Base-by-base conservation (phyloP, 2,888 invertebrate species). In the Polylopha cassiicola region DNA sequence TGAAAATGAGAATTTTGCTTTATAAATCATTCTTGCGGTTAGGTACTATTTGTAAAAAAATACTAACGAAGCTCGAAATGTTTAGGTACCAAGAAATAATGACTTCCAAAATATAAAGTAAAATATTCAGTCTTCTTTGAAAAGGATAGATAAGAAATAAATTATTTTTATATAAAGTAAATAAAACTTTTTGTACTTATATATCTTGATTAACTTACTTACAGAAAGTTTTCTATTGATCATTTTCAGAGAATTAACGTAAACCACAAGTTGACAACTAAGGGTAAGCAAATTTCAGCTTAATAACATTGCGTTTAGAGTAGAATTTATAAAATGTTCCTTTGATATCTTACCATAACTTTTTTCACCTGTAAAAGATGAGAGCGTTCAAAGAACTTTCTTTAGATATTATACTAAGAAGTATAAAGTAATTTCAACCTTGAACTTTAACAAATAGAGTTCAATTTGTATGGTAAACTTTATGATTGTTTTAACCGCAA, bases 371-470 rank as follows among this genome's bases (percentile, higher is more conserved):
- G 37, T 49, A 44, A 44, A 49, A 58, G 58, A 65, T 60, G 54
- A 57, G 52, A 52, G 42, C 50, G 44, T 52, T 48, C 42, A 52
- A 58, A 60, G 58, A 62, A 62, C 58, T 65, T 48, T 51, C 53
- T 53, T 29, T 47, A 51, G 48, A 59, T 53, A 60, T 58, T 55
- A 47, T 48, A 39, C 48, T 41, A 37, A 10, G 10, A 18, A 5
- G 10, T 7, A 41, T 46, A 24, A 24, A 46, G 32, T 53, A 46
- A 47, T 51, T 49, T 23, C 24, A 44, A 53, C 48, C 48, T 17
- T 29, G 27, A 15, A 16, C 15, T 4, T 5, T 7, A 20, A 3
- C 3, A 8, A 2, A 20, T 20, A 28, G 10, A n/a, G n/a, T n/a
- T n/a, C n/a, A n/a, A n/a, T n/a, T n/a, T n/a, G n/a, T n/a, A n/a